phyloP scores from a whole-genome alignment of 1,140 invertebrate species.

The Pantala flavescens region DNA sequence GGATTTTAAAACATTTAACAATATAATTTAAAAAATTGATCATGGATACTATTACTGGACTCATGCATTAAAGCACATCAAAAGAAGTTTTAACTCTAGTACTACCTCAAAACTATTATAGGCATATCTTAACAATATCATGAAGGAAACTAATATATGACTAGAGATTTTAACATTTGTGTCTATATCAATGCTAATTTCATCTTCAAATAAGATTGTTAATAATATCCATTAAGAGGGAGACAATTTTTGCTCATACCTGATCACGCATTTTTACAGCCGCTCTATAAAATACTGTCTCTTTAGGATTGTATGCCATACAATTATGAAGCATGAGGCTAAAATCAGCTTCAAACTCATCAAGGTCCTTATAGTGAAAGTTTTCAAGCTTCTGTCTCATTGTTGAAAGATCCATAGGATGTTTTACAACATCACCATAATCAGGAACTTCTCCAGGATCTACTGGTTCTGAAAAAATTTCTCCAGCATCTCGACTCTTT shows the following conservation, averaged over 20 bases:
- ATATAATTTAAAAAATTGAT: no score
- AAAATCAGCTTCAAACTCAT: constrained; percentile 80
- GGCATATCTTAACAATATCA: no score
- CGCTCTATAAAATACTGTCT: constrained; percentile 72
- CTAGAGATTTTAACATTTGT: no score
- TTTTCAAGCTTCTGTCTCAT: constrained; percentile 73
- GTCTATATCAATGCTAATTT: no score
- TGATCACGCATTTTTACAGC: constrained; percentile 80
- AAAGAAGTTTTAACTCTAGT: no score
- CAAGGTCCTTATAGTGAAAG: constrained; percentile 64
- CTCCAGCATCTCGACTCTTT: constrained; percentile 65
- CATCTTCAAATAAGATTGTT: no score
- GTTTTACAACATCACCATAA: constrained; percentile 81
- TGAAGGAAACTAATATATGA: no score
- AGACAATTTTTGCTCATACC: constrained; percentile 27
- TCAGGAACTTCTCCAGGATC: constrained; percentile 69
- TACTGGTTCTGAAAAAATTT: constrained; percentile 89
- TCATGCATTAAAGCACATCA: no score
- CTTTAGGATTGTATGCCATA: constrained; percentile 87
- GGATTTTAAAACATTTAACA: no score
- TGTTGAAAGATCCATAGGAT: constrained; percentile 93
- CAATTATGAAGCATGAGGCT: constrained; percentile 92
- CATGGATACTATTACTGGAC: no score
- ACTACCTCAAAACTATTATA: no score
- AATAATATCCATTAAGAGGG: no score